phyloP scores from a whole-genome alignment of 2,113 vertebrate species.

The Malurus alboscapulatus region DNA sequence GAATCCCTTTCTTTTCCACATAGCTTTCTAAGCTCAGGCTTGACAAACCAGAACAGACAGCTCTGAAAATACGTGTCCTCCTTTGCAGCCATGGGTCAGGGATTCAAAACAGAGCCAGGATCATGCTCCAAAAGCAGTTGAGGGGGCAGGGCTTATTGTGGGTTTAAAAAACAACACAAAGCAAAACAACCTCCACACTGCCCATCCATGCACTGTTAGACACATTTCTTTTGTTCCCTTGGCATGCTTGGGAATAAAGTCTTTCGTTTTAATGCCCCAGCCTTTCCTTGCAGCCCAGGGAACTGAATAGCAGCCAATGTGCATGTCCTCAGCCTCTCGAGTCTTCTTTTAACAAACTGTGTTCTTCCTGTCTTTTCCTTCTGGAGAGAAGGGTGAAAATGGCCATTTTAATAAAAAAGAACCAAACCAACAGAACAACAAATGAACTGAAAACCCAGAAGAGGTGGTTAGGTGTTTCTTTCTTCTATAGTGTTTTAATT shows the following conservation, averaged over 20 bases:
- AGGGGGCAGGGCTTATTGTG: not conserved
- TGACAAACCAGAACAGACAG: conserved; percentile 47
- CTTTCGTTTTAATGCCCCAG: not conserved
- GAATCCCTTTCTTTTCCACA: conserved; percentile 15
- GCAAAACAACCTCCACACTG: not conserved
- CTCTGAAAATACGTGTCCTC: conserved; percentile 28
- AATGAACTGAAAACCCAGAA: not conserved
- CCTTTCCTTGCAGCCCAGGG: not conserved
- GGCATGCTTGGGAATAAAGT: not conserved
- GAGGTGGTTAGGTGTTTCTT: not conserved
- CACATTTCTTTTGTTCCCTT: not conserved
- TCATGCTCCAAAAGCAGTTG: not conserved
- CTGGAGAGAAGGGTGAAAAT: not conserved
- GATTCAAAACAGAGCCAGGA: not conserved
- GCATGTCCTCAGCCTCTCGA: not conserved
- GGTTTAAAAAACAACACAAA: not conserved
- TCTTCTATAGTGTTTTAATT: not conserved
- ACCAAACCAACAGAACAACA: not conserved
- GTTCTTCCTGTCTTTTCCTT: not conserved
- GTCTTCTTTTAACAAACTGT: not conserved
- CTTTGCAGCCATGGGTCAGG: not conserved
- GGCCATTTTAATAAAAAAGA: not conserved
- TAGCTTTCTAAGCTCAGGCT: not conserved
- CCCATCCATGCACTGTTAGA: not conserved
- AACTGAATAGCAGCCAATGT: not conserved